A percentile compares a stretch with the other conserved stretches of the same genome.
Evolutionary conservation across 2,113 vertebrate species (phyloP).

Genomic region (Poeciliopsis turrubarensis): DNA sequence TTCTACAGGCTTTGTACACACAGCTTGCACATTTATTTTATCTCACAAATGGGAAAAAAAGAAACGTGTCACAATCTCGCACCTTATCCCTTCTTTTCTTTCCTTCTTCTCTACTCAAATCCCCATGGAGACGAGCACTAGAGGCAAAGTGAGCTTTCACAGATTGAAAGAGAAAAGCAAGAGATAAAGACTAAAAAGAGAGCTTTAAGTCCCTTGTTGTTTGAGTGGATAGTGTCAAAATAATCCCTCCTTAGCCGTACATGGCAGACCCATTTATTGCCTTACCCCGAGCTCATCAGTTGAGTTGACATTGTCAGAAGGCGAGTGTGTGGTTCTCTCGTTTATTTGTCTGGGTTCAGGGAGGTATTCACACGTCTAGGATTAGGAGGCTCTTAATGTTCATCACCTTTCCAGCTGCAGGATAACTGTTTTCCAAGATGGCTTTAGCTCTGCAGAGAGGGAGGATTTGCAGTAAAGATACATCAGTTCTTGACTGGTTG

Average conservation of each 20-base stretch:
- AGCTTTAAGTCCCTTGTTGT: constrained; percentile 34
- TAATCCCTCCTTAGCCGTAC: constrained; percentile 59
- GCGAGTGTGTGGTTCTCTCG: constrained; percentile 14
- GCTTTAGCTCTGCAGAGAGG: constrained; percentile 35
- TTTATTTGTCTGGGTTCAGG: constrained; percentile 32
- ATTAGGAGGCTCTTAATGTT: constrained; percentile 60
- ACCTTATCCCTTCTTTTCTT: not conserved
- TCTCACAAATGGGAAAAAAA: constrained; percentile 18
- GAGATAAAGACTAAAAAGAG: constrained; percentile 30
- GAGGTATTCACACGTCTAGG: constrained; percentile 25
- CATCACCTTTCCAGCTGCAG: constrained; percentile 16
- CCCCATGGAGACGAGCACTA: constrained; percentile 52
- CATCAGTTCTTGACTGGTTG: not conserved
- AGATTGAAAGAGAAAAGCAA: constrained; percentile 33
- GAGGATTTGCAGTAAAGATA: constrained; percentile 19
- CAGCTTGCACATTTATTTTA: constrained; percentile 49
- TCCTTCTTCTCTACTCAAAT: constrained; percentile 31
- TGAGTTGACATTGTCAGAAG: constrained; percentile 32
- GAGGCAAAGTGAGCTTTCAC: constrained; percentile 30
- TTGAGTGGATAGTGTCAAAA: constrained; percentile 48
- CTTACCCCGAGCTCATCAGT: constrained; percentile 40
- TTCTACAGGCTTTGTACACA: constrained; percentile 36
- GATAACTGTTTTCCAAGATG: constrained; percentile 32
- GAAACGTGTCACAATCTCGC: constrained; percentile 45
- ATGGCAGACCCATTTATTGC: constrained; percentile 49